Evolutionary conservation across 30 jellyfish, hydroid and myxozoan genomes (phyloP).

Genomic region (Sanderia malayensis): DNA sequence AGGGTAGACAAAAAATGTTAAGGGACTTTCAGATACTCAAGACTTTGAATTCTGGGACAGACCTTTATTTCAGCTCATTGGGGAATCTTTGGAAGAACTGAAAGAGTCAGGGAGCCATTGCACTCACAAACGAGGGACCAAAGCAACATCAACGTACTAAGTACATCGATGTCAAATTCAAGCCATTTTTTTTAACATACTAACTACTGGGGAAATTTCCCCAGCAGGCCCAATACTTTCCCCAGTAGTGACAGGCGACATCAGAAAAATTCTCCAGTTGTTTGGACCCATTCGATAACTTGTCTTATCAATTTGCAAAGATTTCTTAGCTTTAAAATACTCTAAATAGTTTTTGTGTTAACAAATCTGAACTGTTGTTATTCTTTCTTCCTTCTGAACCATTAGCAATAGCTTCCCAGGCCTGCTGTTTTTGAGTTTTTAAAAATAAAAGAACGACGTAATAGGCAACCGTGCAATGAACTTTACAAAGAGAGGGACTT

Average conservation of each 20-base stretch:
- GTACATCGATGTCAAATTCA: no score
- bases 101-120: slow-evolving; percentile 45
- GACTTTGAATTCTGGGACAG: no score
- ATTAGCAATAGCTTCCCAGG: slow-evolving; percentile 8
- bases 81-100: no score
- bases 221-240: slow-evolving; percentile 57
- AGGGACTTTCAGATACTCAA: no score
- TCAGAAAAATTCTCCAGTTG: slow-evolving; percentile 41
- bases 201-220: slow-evolving; percentile 11
- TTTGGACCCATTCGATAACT: slow-evolving; percentile 51
- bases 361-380: slow-evolving; percentile 46
- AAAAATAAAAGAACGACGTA: neutral
- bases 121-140: slow-evolving; percentile 22
- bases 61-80: no score
- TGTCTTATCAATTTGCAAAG: slow-evolving; percentile 31
- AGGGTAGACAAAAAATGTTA: no score
- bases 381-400: slow-evolving; percentile 24
- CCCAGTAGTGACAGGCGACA: slow-evolving; percentile 30
- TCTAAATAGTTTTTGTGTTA: slow-evolving; percentile 48
- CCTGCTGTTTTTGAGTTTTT: slow-evolving; percentile 7
- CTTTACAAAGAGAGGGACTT: slow-evolving; percentile 5
- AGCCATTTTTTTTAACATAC: no score
- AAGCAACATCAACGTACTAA: slow-evolving; percentile 43
- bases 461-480: slow-evolving; percentile 9
- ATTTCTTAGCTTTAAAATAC: slow-evolving; percentile 28